Evolutionary conservation across 2,888 invertebrate genomes (phyloP).

Genomic region (Enoplolaimus lenunculus): DNA sequence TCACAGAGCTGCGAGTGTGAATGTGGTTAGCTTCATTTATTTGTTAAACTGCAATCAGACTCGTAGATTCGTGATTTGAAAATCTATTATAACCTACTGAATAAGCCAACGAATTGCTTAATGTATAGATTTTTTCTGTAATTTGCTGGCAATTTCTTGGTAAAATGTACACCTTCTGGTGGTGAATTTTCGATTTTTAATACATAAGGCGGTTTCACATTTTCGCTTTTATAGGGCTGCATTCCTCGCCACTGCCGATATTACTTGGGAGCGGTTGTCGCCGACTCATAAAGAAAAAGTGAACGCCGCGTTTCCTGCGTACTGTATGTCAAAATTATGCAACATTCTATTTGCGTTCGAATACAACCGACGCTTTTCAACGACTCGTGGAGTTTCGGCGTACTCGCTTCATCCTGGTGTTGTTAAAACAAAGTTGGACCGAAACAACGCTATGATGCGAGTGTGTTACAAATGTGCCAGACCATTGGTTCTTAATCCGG

Average conservation of each 20-base stretch:
- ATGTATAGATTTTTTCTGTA: no score
- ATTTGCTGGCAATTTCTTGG: no score
- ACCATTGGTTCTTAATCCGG: not conserved
- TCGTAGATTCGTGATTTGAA: no score
- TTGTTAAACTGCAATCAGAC: no score
- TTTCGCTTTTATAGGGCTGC: not conserved
- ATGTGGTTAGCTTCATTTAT: no score
- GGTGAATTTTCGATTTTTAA: no score
- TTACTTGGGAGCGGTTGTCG: conserved; percentile 50
- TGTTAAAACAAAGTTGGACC: conserved; percentile 53
- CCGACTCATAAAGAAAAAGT: conserved; percentile 45
- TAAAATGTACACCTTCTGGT: no score
- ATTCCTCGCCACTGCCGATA: conserved; percentile 31
- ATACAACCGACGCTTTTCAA: conserved; percentile 18
- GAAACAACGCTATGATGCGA: conserved; percentile 7
- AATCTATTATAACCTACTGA: no score
- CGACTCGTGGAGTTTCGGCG: conserved; percentile 8
- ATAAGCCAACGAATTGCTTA: no score
- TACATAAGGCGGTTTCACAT: not conserved
- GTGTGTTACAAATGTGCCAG: not conserved
- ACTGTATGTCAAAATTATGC: conserved; percentile 52
- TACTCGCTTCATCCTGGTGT: conserved; percentile 42
- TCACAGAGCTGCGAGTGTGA: no score
- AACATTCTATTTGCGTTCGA: conserved; percentile 18
- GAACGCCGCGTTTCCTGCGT: conserved; percentile 59